Evolutionary conservation across 2,113 vertebrate species (phyloP).

Genomic region (Gadus macrocephalus): DNA sequence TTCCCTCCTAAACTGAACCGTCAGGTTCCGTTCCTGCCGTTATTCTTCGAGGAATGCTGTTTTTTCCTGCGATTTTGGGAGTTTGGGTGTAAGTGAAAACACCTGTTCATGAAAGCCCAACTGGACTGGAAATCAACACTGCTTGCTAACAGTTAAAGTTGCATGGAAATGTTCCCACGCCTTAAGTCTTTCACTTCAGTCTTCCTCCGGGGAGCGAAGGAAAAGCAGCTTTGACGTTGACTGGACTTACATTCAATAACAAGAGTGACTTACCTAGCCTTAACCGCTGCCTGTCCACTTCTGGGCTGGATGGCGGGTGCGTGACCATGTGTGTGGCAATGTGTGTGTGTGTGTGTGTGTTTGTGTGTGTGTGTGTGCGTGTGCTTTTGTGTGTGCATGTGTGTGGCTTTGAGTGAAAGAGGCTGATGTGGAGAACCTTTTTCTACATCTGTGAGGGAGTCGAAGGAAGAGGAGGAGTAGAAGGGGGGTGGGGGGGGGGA

Average conservation of each 20-base stretch:
- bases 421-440: constrained; percentile 37
- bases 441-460: constrained; percentile 36
- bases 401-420: constrained; percentile 31
- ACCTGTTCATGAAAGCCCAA: too few species aligned
- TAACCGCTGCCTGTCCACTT: constrained; percentile 7
- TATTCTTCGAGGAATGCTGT: too few species aligned
- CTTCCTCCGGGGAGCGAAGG: background rate
- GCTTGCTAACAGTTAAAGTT: too few species aligned
- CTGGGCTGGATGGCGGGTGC: background rate
- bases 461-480: constrained; percentile 31
- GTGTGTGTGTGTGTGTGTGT: constrained; percentile 5
- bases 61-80: too few species aligned
- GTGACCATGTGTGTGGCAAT: too few species aligned
- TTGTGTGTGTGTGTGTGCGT: constrained; percentile 21
- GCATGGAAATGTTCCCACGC: too few species aligned
- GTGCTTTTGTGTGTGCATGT: background rate
- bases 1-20: too few species aligned
- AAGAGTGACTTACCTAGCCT: background rate
- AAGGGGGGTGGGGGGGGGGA: constrained; percentile 32
- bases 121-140: too few species aligned
- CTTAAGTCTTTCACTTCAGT: too few species aligned
- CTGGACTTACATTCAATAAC: background rate
- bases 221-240: background rate
- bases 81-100: too few species aligned
- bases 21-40: too few species aligned